Conservation (phyloP, 2,797 vertebrate genomes). For the Phalanger gymnotis region DNA sequence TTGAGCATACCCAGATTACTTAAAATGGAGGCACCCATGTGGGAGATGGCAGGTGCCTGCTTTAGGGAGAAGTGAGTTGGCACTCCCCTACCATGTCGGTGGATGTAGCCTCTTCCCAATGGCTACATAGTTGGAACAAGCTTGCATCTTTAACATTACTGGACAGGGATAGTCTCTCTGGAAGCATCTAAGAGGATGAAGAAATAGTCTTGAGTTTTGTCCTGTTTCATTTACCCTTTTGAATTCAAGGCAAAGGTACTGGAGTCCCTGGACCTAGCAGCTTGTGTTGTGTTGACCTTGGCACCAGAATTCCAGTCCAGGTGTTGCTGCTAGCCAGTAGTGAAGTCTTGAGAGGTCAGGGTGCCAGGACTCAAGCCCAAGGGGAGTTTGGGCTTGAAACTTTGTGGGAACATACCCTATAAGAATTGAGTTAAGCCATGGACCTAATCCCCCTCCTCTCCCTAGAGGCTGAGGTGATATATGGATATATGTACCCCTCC, state of each 20-base stretch:
- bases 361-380: neutral
- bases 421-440: neutral
- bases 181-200: neutral
- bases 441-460: neutral
- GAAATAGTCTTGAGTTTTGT: neutral
- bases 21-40: neutral
- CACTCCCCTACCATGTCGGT: neutral
- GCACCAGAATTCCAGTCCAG: neutral
- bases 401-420: neutral
- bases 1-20: neutral
- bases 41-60: neutral
- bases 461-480: neutral
- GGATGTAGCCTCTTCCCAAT: neutral
- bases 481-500: neutral
- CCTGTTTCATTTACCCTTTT: neutral
- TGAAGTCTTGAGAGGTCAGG: neutral
- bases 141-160: neutral
- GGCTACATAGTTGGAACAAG: neutral
- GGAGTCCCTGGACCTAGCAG: neutral
- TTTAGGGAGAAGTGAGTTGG: neutral
- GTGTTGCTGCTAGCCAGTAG: neutral
- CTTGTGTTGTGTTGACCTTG: neutral
- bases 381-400: neutral
- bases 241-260: neutral
- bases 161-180: neutral